Percentiles rank a stretch among this genome's conserved stretches.
phyloP scores from a whole-genome alignment of 2,797 vertebrate genomes.

The Taeniopygia guttata region DNA sequence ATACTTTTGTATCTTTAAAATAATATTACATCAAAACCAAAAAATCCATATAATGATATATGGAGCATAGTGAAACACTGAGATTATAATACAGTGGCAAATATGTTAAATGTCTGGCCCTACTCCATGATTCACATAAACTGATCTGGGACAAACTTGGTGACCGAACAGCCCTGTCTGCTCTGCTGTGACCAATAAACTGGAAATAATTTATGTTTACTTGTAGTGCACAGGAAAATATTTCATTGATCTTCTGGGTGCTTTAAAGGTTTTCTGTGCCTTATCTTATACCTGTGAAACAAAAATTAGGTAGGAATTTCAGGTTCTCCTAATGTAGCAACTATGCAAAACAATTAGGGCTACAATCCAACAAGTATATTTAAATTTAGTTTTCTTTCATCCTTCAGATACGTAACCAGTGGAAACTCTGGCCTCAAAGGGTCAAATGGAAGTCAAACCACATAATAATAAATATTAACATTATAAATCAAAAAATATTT shows the following conservation, averaged over 20 bases:
- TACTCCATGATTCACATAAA: background rate
- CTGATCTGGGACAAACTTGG: background rate
- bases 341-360: background rate
- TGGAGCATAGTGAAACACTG: background rate
- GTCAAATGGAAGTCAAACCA: background rate
- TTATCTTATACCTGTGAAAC: background rate
- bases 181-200: background rate
- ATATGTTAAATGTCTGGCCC: background rate
- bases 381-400: background rate
- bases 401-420: background rate
- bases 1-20: background rate
- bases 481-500: background rate
- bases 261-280: background rate
- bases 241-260: background rate
- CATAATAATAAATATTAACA: background rate
- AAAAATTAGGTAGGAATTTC: background rate
- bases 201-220: background rate
- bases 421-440: background rate
- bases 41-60: background rate
- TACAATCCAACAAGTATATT: background rate
- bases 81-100: background rate
- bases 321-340: background rate
- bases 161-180: background rate
- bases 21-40: background rate
- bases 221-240: background rate